Conservation (phyloP, 2,113 vertebrate genomes). For the Brienomyrus brachyistius region DNA sequence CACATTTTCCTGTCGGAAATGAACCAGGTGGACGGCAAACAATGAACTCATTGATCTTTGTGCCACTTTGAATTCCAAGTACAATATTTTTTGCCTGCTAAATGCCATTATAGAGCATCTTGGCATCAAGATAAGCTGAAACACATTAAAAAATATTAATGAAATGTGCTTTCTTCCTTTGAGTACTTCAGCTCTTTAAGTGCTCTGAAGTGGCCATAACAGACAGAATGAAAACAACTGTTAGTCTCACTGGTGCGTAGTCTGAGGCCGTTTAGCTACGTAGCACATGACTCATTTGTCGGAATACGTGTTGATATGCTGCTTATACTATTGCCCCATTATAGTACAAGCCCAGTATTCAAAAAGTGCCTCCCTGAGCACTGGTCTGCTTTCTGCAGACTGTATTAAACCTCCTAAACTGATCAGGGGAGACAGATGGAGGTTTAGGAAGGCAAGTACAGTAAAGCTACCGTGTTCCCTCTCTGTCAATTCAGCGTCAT, state of each 20-base stretch:
- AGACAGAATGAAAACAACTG: neutral
- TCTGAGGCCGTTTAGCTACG: neutral
- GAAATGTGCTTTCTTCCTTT: conserved; percentile 12
- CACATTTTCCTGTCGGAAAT: neutral
- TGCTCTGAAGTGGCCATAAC: conserved; percentile 12
- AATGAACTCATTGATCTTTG: neutral
- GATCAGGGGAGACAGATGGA: neutral
- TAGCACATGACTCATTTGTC: neutral
- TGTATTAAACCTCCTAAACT: neutral
- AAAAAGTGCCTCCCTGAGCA: neutral
- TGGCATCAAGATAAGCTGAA: neutral
- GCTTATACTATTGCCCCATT: neutral
- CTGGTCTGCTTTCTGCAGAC: neutral
- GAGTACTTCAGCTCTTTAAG: neutral
- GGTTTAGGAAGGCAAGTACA: neutral
- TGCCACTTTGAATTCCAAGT: neutral
- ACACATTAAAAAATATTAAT: conserved; percentile 7
- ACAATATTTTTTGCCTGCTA: neutral
- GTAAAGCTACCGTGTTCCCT: neutral
- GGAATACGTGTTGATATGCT: neutral
- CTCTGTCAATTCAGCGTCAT: neutral
- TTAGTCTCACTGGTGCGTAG: neutral
- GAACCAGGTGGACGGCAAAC: neutral
- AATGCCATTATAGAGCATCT: neutral
- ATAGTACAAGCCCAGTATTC: neutral